These are phyloP conservation scores for Arrhopalites spinosus DNA, from an alignment of 2,888 invertebrate species.

Conservation along the genomic window DNA sequence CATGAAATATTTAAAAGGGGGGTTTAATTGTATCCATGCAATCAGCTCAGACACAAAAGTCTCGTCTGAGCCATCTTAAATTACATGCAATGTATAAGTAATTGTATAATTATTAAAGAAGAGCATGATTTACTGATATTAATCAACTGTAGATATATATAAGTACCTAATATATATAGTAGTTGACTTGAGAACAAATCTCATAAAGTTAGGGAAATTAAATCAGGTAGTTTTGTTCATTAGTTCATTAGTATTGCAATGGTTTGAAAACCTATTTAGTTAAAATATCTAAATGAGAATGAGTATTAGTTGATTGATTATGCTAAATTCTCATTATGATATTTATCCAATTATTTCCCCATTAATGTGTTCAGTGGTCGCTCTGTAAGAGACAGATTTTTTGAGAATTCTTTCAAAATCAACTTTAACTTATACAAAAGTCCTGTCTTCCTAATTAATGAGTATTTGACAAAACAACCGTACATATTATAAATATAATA, in stretches of 20 bases:
- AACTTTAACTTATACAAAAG: too few relatives aligned
- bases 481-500: neutral
- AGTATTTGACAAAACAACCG: conserved; percentile 19
- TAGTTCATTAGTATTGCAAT: neutral
- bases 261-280: neutral
- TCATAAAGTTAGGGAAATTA: neutral
- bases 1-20: too few relatives aligned
- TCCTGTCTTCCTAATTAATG: conserved; percentile 29
- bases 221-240: neutral
- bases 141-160: too few relatives aligned
- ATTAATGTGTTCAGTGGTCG: neutral
- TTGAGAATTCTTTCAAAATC: conserved; percentile 7
- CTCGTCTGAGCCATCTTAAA: too few relatives aligned
- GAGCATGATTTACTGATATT: too few relatives aligned
- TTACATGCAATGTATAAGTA: too few relatives aligned
- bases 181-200: conserved; percentile 1
- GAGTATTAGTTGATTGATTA: neutral
- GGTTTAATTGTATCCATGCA: too few relatives aligned
- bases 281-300: neutral
- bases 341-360: too few relatives aligned
- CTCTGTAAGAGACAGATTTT: too few relatives aligned
- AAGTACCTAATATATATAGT: neutral
- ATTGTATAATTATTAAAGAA: too few relatives aligned
- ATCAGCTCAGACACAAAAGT: too few relatives aligned
- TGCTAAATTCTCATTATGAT: neutral